Percentiles rank a stretch among this genome's conserved stretches.
These are phyloP conservation scores for Atta texana DNA, from an alignment of 1,140 invertebrate species.

Conservation along the genomic window DNA sequence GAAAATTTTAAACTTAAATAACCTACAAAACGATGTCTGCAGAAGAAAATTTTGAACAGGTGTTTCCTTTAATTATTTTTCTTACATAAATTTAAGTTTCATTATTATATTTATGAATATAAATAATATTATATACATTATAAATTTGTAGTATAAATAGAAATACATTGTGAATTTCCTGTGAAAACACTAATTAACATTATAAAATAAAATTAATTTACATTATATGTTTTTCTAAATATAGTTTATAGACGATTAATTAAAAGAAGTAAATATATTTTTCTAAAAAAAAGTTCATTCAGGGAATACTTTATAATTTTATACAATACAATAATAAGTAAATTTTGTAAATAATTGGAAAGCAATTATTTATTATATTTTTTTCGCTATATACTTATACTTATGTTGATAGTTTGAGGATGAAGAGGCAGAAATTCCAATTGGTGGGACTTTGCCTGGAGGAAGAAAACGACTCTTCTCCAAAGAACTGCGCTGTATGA, in stretches of 20 bases:
- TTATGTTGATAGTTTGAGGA: conserved; percentile 87
- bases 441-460: conserved; percentile 88
- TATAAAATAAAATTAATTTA: too few species aligned
- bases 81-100: not conserved
- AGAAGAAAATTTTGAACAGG: conserved; percentile 79
- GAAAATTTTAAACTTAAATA: not conserved
- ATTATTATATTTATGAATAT: not conserved
- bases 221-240: not conserved
- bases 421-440: conserved; percentile 88
- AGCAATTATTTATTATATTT: conserved; percentile 13
- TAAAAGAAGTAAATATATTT: not conserved
- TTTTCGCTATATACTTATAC: not conserved
- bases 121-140: not conserved
- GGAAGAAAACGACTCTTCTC: conserved; percentile 95
- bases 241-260: not conserved
- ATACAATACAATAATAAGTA: not conserved
- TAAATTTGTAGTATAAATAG: not conserved
- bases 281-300: not conserved
- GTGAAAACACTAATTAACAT: not conserved
- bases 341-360: conserved; percentile 4
- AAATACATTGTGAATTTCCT: not conserved
- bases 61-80: conserved; percentile 43
- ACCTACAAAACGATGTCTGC: conserved; percentile 68
- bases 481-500: conserved; percentile 98
- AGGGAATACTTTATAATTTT: not conserved